Base-by-base conservation (phyloP, 2,888 invertebrate species). In the Bursaphelenchus okinawaensis region DNA sequence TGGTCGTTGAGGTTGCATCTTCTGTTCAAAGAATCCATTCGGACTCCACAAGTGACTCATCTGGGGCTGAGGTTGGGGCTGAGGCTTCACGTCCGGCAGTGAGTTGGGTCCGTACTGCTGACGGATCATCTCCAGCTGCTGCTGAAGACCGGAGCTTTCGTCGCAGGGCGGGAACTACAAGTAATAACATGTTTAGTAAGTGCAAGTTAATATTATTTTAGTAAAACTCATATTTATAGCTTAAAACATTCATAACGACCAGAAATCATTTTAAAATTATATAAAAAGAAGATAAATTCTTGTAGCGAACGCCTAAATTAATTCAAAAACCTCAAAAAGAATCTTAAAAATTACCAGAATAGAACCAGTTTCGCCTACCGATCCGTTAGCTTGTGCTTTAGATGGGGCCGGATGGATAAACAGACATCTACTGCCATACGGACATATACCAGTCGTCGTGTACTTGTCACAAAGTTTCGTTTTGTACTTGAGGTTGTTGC, bases 391-490 rank as follows among this genome's bases (percentile, higher is more conserved):
- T n/a, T n/a, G n/a, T 3, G 40, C n/a, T 6, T 40, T 40, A n/a
- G 16, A 40, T 40, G 73, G 58, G 19, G 60, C 61, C 3, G 81
- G 81, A 65, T 81, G 81, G 55, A 81, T 81, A 67, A 81, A 81
- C 27, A 81, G 69, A 57, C 81, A 81, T 19, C 81, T 71, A 58
- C 62, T 73, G 0, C 81, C 81, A 58, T 79, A 81, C 0, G 81
- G 81, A 62, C 81, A 81, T 22, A 81, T 67, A 8, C 81, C 81
- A 16, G 73, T 76, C 12, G 76, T 79, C 24, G 81, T 81, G 71
- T 81, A 81, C 69, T 81, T 80, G 62, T 81, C 81, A 66, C 81
- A 81, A 52, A 81, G 58, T 66, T 81, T 81, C 20, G 81, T 81
- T 58, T 79, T 80, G 73, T 80, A 81, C 68, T 81, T 81, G 56